Evolutionary conservation across 2,888 invertebrate species (phyloP), one percentile per base, ranked within the genome.

Genomic region (Galeopsomyia nigrocyanea): DNA sequence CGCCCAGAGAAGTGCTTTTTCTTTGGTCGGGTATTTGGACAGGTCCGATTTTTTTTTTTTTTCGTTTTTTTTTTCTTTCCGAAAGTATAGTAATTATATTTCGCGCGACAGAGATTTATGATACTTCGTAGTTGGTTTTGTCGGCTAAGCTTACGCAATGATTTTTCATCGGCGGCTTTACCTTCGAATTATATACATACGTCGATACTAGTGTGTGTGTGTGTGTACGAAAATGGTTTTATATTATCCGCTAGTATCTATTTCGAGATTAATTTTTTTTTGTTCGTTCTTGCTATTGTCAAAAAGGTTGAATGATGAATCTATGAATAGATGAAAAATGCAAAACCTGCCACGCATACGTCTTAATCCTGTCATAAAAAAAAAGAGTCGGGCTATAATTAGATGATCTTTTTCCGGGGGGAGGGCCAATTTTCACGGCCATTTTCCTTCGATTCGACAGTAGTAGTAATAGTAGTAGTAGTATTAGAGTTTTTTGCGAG

Each of bases 1-100:
- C 68, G 53, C 73, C 70, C 3, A 65, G 65, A 62, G 73, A 75
- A 66, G 75, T 75, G 57, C 53, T 75, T 1, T 73, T 75, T 62
- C 73, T 75, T 9, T 75, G 75, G 75, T 75, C 75, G 21, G 75
- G 75, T 6, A 73, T 75, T 61, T 75, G 75, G 75, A 71, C 75
- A 75, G 75, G 75, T 75, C 71, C 62, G 50, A 50, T 22, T 26
- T 39, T 3, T 60, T 22, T 2, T 17, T 14, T 55, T 19, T 13
- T 9, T 5, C 21, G 55, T 21, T 62, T 70, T 61, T 69, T 69
- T 69, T 56, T 10, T 55, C 13, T 31, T 31, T 5, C 7, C 31
- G 7, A 31, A 7, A 31, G 31, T n/a, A n/a, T n/a, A n/a, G n/a
- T n/a, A n/a, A n/a, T n/a, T n/a, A n/a, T n/a, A n/a, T n/a, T n/a